Evolutionary conservation across 2,888 invertebrate species (phyloP).

Genomic region (Plusia festucae): DNA sequence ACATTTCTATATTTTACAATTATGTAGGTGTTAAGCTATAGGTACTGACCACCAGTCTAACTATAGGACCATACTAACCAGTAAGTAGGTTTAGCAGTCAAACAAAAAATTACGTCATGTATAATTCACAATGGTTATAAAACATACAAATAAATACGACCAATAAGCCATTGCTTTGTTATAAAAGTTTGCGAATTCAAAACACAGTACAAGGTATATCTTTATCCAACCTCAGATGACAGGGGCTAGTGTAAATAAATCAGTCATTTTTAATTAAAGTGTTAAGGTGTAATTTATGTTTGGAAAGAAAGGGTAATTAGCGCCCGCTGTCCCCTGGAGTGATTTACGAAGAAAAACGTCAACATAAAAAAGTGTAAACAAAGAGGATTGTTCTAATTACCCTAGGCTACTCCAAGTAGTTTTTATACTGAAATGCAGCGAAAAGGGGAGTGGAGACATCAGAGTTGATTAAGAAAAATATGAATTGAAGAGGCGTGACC

Average conservation of each 20-base stretch:
- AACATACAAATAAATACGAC: background rate
- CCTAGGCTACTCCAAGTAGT: slow-evolving; percentile 27
- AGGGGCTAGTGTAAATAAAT: slow-evolving; percentile 62
- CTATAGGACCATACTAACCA: no score
- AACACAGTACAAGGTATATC: slow-evolving; percentile 6
- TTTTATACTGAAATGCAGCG: slow-evolving; percentile 19
- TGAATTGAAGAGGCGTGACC: slow-evolving; percentile 17
- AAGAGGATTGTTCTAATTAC: slow-evolving; percentile 41
- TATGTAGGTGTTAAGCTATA: background rate
- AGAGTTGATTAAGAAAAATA: slow-evolving; percentile 32
- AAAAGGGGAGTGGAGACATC: slow-evolving; percentile 19
- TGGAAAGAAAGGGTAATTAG: slow-evolving; percentile 60
- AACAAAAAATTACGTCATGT: no score
- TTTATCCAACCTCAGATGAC: slow-evolving; percentile 22
- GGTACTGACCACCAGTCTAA: background rate
- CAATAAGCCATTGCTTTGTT: background rate
- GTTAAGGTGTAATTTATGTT: slow-evolving; percentile 61
- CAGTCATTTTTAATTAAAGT: slow-evolving; percentile 71
- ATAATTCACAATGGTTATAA: no score
- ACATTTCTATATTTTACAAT: no score
- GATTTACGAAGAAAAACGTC: slow-evolving; percentile 49
- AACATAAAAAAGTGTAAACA: slow-evolving; percentile 35
- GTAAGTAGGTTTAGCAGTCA: no score
- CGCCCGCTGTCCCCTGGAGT: slow-evolving; percentile 35
- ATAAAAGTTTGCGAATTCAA: background rate